Evolutionary conservation across 2,113 vertebrate genomes (phyloP), one percentile per base, ranked within the genome.

Genomic region (Thinocorus orbignyianus): DNA sequence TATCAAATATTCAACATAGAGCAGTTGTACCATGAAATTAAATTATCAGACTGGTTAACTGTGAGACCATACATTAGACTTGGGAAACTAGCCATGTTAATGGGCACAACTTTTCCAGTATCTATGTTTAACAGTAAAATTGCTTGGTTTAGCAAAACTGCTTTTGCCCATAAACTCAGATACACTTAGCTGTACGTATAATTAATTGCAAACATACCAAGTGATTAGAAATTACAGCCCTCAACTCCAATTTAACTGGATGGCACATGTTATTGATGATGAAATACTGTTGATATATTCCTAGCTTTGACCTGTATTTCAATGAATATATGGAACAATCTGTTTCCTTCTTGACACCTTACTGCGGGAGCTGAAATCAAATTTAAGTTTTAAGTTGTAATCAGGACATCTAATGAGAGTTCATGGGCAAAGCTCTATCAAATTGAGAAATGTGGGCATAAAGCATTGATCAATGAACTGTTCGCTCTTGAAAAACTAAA

Each of bases 401-500:
- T 88, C 37, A 91, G 41, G 71, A 61, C 81, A 92, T 54, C 78
- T 91, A 95, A 94, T 96, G 49, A 88, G 92, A 93, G 77, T 95
- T 97, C 60, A 88, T 79, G 39, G 51, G 69, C 78, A 94, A 94
- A 84, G 78, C 79, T 81, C 85, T 94, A 95, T 95, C 96, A 96
- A 86, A 86, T 83, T 86, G 92, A 96, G 92, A 94, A 96, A 90
- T 93, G 65, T 66, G 15, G 46, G 61, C 42, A 72, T 94, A 46
- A 94, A 93, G 80, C 93, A 93, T 54, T 60, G 78, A 92, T 96
- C 90, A 94, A 93, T 97, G 92, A 93, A 91, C 66, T 88, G 77
- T 52, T 65, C 81, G 28, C 39, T 73, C 94, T 95, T 94, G 87
- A 95, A 91, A 86, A 96, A 96, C 65, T 95, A 95, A 96, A 88